These are phyloP conservation scores for Dynastes grantii DNA, from an alignment of 2,888 invertebrate species.

Conservation along the genomic window DNA sequence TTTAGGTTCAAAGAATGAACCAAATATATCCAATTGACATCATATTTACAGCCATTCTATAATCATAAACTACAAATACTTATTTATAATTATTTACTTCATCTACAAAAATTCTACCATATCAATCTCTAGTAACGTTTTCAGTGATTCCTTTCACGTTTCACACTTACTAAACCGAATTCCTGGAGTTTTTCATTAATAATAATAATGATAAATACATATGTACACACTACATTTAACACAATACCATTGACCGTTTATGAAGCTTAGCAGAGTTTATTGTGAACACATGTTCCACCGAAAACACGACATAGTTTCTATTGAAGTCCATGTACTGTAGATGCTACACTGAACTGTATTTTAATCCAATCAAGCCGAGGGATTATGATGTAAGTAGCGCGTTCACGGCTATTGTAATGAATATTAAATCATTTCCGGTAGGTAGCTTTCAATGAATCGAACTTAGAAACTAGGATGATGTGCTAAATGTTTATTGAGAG, in stretches of 20 bases:
- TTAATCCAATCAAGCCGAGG: conserved; percentile 56
- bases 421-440: conserved; percentile 68
- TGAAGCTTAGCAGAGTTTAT: neutral
- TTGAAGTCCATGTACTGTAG: neutral
- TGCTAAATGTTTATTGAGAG: conserved; percentile 59
- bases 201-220: conserved; percentile 2
- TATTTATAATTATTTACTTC: no score
- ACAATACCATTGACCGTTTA: neutral
- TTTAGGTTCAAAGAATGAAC: no score
- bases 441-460: conserved; percentile 62
- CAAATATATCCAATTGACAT: no score
- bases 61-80: no score
- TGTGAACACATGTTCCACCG: conserved; percentile 47
- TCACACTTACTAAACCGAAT: no score
- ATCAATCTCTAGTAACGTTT: no score
- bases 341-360: conserved; percentile 30
- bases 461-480: conserved; percentile 55
- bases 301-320: conserved; percentile 41
- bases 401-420: conserved; percentile 66
- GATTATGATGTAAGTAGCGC: conserved; percentile 66
- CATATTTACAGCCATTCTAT: no score
- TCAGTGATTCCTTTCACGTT: no score
- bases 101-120: no score
- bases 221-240: neutral
- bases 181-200: no score